phyloP scores from a whole-genome alignment of 2,113 vertebrate genomes.

The Dasyurus viverrinus region DNA sequence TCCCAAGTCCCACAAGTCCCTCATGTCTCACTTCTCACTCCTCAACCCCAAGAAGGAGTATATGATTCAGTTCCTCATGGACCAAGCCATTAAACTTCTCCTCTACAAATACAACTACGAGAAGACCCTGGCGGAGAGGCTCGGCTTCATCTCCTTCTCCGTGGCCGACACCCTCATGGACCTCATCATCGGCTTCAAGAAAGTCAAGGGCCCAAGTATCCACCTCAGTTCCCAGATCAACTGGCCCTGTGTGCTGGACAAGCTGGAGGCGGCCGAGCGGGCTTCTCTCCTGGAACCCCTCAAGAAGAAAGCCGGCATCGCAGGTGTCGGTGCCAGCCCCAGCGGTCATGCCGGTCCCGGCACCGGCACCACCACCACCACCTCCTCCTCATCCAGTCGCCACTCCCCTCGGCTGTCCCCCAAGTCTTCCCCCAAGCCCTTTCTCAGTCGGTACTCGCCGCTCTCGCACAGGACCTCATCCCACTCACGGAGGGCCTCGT shows the following conservation, averaged over 20 bases:
- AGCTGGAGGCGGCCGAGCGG: slow-evolving; percentile 23
- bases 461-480: accelerated
- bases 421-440: accelerated
- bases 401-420: neutral
- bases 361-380: neutral
- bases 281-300: neutral
- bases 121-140: slow-evolving; percentile 57
- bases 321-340: neutral
- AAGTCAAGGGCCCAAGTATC: slow-evolving; percentile 66
- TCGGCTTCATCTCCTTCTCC: slow-evolving; percentile 73
- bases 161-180: slow-evolving; percentile 65
- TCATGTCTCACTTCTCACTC: neutral
- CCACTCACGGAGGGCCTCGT: too few relatives aligned
- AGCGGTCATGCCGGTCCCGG: neutral
- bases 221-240: slow-evolving; percentile 52
- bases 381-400: neutral
- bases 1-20: neutral
- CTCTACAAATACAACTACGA: slow-evolving; percentile 75
- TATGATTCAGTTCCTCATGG: slow-evolving; percentile 39
- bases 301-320: neutral
- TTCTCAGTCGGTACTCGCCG: too few relatives aligned
- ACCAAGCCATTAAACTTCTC: slow-evolving; percentile 68
- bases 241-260: slow-evolving; percentile 55
- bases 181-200: slow-evolving; percentile 75
- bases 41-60: slow-evolving; percentile 48